Evolutionary conservation across 2,888 invertebrate species (phyloP).

Genomic region (Nematopogon swammerdamellus): DNA sequence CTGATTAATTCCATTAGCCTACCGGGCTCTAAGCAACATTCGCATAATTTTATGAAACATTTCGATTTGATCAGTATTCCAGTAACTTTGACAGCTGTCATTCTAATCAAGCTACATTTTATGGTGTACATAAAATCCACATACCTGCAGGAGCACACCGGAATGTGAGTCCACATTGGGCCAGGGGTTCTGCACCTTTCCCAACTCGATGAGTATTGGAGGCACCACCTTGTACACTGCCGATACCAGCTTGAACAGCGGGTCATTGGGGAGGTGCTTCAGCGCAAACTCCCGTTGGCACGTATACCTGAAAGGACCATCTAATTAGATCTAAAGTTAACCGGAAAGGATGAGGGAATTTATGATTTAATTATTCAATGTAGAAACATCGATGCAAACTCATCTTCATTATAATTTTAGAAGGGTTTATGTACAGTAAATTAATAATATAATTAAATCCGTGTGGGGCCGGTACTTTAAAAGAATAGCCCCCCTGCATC

Average conservation of each 20-base stretch:
- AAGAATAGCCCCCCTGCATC: no score
- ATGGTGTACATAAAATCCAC: no score
- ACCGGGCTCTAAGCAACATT: neutral
- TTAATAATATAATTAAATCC: no score
- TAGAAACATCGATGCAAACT: no score
- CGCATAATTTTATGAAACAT: constrained; percentile 1
- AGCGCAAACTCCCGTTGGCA: constrained; percentile 85
- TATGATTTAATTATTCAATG: no score
- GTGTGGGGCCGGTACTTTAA: no score
- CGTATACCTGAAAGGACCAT: no score
- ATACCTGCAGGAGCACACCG: constrained; percentile 72
- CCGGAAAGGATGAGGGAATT: no score
- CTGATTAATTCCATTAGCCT: neutral
- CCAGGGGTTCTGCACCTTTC: constrained; percentile 91
- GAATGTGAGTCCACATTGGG: constrained; percentile 92
- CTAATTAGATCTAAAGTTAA: no score
- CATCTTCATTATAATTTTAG: no score
- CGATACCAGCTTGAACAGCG: constrained; percentile 74
- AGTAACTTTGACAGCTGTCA: no score
- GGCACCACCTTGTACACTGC: constrained; percentile 78
- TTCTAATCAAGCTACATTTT: neutral
- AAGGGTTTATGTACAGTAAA: neutral
- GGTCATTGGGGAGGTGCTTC: constrained; percentile 80
- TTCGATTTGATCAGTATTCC: neutral
- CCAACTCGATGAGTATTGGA: constrained; percentile 74